phyloP scores from a whole-genome alignment of 2,888 invertebrate species.

The Chalcosyrphus nemorum region DNA sequence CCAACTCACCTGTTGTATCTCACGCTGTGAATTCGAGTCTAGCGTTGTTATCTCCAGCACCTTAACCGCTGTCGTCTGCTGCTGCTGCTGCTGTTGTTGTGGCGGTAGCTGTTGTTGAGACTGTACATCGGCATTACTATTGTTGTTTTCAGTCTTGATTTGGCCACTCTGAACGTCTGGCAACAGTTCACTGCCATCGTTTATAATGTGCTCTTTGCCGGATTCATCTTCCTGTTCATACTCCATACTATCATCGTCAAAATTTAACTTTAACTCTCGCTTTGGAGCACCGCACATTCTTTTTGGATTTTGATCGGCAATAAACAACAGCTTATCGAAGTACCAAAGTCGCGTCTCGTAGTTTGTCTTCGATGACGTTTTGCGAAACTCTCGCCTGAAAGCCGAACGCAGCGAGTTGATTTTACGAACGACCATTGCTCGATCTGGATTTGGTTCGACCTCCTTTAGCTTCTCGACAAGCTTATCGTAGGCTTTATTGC shows the following conservation, averaged over 20 bases:
- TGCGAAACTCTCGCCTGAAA: constrained; percentile 80
- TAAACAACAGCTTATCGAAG: constrained; percentile 80
- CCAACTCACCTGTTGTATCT: constrained; percentile 60
- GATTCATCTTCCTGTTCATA: constrained; percentile 78
- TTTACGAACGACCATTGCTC: constrained; percentile 81
- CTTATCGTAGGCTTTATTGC: constrained; percentile 81
- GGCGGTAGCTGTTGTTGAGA: too few relatives aligned
- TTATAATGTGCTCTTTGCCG: constrained; percentile 42
- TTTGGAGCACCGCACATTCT: constrained; percentile 76
- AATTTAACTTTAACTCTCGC: constrained; percentile 77
- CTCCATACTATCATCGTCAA: constrained; percentile 80
- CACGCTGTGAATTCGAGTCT: constrained; percentile 78
- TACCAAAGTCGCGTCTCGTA: constrained; percentile 81
- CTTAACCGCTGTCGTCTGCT: constrained; percentile 79
- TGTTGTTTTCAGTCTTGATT: constrained; percentile 46
- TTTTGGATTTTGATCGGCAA: constrained; percentile 80
- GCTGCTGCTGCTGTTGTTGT: constrained; percentile 75
- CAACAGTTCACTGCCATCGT: constrained; percentile 21
- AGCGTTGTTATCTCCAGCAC: constrained; percentile 80
- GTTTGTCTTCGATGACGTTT: constrained; percentile 77
- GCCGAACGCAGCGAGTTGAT: constrained; percentile 81
- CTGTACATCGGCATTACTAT: constrained; percentile 6
- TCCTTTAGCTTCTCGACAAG: constrained; percentile 80
- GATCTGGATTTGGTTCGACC: constrained; percentile 80
- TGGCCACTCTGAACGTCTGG: constrained; percentile 19